Base-by-base conservation (phyloP, 2,797 vertebrate genomes). In the Anniella stebbinsi region DNA sequence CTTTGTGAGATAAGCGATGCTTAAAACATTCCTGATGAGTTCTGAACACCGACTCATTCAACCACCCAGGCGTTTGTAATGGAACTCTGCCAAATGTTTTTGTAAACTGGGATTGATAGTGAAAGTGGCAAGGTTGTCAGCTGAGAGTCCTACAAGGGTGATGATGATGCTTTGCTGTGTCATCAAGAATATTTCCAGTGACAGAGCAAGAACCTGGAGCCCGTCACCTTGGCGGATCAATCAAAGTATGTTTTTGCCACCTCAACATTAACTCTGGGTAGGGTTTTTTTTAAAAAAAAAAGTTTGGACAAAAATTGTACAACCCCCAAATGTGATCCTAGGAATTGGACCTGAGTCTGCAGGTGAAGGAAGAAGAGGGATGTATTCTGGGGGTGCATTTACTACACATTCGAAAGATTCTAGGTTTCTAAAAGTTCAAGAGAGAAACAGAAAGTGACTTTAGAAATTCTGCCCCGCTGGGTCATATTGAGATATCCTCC, bases 361-460 rank as follows among this genome's bases (percentile, higher is more conserved):
- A n/a, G 11, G 4, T 21, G 8, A 63, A 85, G 10, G 18, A 21
- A 54, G 41, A 41, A 67, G 7, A n/a, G n/a, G 1, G 2, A 3
- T 38, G 13, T 38, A n/a, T 83, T 51, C 36, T 33, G 2, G 73
- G 7, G 12, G 51, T 28, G 3, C 5, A 72, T 70, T 60, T 87
- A 11, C 18, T 77, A 36, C 2, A 28, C 12, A 18, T 66, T 76
- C 23, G 41, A 88, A 90, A 95, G 54, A 88, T 33, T 91, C 21
- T 87, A 87, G 9, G 93, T 54, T 92, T 67, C 18, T 70, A 89
- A 60, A 57, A 57, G 10, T 86, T 84, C 0, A 70, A 76, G 60
- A 94, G 83, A 86, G 60, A 92, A 92, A 45, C 78, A 86, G 3
- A 77, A 45, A 23, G 89, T 76, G 7, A 72, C 33, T 80, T 45